Evolutionary conservation across 2,888 invertebrate genomes (phyloP), one percentile per base, ranked within the genome.

Genomic region (Dicycla oo): DNA sequence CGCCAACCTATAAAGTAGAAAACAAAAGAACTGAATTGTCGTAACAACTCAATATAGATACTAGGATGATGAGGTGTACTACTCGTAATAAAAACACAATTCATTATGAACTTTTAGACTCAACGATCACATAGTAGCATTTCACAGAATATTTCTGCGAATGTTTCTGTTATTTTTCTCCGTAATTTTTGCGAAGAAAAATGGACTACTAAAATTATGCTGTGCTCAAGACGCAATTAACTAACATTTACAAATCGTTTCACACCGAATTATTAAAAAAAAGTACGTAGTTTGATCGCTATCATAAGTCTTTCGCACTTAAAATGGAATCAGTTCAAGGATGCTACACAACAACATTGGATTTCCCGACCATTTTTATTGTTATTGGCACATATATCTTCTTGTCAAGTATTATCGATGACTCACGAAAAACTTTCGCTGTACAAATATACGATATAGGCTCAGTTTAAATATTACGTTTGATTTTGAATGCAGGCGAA

Each of bases 271-370:
- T 78, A 78, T 85, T 82, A 54, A 49, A 74, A 70, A 71, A 54
- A 74, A 69, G 64, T 71, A 79, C n/a, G 70, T 69, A 53, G 63
- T 80, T 77, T 61, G 64, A 78, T 82, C 62, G 73, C 83, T 78
- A 84, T 81, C 75, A 80, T 71, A 75, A 80, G 66, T 81, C 73
- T 73, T 75, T 83, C 64, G 73, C 73, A 76, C 73, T 78, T 73
- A 82, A 84, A 88, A 86, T 83, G 87, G 88, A 93, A 90, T 78
- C 88, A 91, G 93, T 86, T 89, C 93, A 93, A 93, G 93, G 93
- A 90, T 91, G 83, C 66, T 80, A 78, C 71, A 77, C 73, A 63
- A 69, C 82, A 85, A 84, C 84, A 84, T 86, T 80, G 86, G 86
- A 82, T 88, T 89, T 89, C 80, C 87, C 87, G 75, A 86, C 82